phyloP scores from a whole-genome alignment of 2,888 invertebrate species.

The Myathropa florea region DNA sequence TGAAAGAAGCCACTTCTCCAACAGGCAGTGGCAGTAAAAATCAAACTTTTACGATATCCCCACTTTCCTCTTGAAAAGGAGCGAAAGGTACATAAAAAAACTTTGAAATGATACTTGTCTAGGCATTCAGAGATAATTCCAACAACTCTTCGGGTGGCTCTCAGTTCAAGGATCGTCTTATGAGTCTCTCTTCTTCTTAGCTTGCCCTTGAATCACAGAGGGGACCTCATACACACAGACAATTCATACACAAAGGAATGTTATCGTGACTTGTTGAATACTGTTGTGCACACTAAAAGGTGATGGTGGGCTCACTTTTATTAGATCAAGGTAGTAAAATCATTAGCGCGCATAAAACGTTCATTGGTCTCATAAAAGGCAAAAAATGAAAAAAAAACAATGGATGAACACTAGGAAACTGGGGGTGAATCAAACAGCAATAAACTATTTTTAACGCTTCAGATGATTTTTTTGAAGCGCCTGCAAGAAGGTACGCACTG shows the following conservation, averaged over 20 bases:
- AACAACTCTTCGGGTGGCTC: slow-evolving; percentile 8
- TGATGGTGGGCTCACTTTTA: slow-evolving; percentile 5
- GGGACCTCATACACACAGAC: background rate
- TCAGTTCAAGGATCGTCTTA: slow-evolving; percentile 36
- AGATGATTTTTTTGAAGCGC: background rate
- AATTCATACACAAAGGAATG: slow-evolving; percentile 4
- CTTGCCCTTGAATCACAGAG: slow-evolving; percentile 29
- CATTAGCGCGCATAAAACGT: slow-evolving; percentile 48
- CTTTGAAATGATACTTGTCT: slow-evolving; percentile 20
- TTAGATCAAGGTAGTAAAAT: slow-evolving; percentile 33
- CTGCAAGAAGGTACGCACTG: slow-evolving; percentile 1
- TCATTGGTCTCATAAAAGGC: slow-evolving; percentile 30
- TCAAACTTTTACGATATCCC: slow-evolving; percentile 48
- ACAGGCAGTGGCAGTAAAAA: slow-evolving; percentile 40
- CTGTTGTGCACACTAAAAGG: background rate
- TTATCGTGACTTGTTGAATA: slow-evolving; percentile 49
- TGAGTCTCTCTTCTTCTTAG: background rate
- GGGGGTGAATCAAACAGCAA: slow-evolving; percentile 30
- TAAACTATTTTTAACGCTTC: slow-evolving; percentile 56
- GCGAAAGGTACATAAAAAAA: slow-evolving; percentile 21
- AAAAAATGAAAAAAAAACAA: background rate
- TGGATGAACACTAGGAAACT: slow-evolving; percentile 26
- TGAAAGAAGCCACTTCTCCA: slow-evolving; percentile 19
- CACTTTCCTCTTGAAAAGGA: slow-evolving; percentile 20
- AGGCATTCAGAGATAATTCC: slow-evolving; percentile 6